Base-by-base conservation (phyloP, 2,113 vertebrate species). In the Dunckerocampus dactyliophorus region DNA sequence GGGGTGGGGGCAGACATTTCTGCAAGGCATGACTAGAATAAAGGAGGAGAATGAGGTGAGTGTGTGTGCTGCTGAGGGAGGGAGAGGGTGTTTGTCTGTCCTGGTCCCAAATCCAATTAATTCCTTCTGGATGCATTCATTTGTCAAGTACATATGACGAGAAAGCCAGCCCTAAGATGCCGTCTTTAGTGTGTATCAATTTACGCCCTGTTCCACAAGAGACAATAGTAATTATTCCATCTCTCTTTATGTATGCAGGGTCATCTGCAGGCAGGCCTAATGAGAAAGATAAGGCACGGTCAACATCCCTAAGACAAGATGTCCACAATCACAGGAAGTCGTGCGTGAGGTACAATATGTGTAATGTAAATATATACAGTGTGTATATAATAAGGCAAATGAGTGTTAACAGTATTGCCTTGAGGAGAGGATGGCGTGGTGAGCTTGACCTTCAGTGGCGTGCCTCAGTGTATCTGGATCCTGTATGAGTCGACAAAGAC, bases 91-190 rank as follows among this genome's bases (percentile, higher is more conserved):
- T 82, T 72, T 85, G 79, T 78, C 71, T 88, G 79, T 87, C 80
- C 79, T 85, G 72, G 78, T 86, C 81, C 85, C 85, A 88, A 89
- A 90, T 87, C 82, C 86, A 90, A 89, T 89, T 89, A 85, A 90
- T 89, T 90, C 85, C 78, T 85, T 77, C 82, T 89, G 82, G 83
- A 87, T 85, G 85, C 85, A 71, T 87, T 89, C 83, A 82, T 88
- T 87, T 85, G 79, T 88, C 77, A 84, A 8, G 59, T 80, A 81
- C 82, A 77, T 75, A 74, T 80, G 81, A 85, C 37, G 62, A 82
- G 47, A 59, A 67, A 57, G 62, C 65, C 76, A 77, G 62, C 84
- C 77, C 78, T 65, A 28, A 80, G 85, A 77, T 86, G 76, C 80
- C 74, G 80, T 79, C 75, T 86, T 89, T 88, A 86, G 82, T 75